Conservation (phyloP, 2,797 vertebrate species). For the Hybognathus amarus region DNA sequence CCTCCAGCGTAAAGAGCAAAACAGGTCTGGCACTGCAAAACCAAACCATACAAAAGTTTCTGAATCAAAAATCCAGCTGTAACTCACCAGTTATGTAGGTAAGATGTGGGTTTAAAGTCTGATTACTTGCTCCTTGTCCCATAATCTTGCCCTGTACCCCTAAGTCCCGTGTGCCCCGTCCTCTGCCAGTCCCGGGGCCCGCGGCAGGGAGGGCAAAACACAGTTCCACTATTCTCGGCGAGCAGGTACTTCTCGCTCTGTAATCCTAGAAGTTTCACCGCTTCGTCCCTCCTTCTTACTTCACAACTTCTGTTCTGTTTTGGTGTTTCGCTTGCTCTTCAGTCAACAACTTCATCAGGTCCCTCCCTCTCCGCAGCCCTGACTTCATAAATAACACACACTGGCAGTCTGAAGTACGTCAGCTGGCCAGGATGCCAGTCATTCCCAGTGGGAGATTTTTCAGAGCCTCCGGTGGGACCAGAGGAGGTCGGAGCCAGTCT, state of each 20-base stretch:
- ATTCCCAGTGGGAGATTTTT: conserved; percentile 83
- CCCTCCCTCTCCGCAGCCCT: conserved; percentile 71
- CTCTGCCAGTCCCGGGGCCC: conserved; percentile 68
- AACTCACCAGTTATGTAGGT: conserved; percentile 72
- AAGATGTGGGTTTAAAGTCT: conserved; percentile 71
- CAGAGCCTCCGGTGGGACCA: conserved; percentile 68
- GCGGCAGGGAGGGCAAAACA: conserved; percentile 59
- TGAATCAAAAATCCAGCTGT: background rate
- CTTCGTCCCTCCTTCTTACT: conserved; percentile 54
- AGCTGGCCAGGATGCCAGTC: conserved; percentile 80
- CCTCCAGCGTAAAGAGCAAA: background rate
- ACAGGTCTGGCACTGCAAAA: background rate
- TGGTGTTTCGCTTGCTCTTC: conserved; percentile 40
- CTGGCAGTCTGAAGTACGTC: conserved; percentile 68
- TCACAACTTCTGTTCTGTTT: conserved; percentile 49
- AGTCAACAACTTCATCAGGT: conserved; percentile 54
- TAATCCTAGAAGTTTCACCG: conserved; percentile 48
- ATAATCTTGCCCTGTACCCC: conserved; percentile 70
- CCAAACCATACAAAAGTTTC: background rate
- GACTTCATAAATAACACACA: conserved; percentile 78
- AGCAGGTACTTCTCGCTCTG: conserved; percentile 22
- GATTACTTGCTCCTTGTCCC: conserved; percentile 75
- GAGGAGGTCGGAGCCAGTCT: conserved; percentile 67
- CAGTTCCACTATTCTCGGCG: background rate
- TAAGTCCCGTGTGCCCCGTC: conserved; percentile 59